A percentile compares a stretch with the other conserved stretches of the same genome.
Conservation (phyloP, 2,113 vertebrate species). For the Grammomys surdaster region DNA sequence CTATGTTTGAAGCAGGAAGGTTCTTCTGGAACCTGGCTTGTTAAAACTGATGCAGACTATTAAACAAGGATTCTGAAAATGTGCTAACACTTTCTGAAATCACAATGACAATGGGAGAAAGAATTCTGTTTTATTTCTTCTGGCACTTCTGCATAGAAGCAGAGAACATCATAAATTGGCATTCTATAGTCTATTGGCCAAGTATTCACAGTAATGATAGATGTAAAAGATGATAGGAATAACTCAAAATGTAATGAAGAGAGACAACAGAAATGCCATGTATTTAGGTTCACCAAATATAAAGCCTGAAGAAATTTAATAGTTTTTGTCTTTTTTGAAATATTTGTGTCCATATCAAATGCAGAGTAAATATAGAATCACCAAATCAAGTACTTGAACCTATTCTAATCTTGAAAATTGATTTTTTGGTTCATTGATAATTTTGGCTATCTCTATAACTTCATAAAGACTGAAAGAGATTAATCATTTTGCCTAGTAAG, state of each 20-base stretch:
- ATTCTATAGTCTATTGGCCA: neutral
- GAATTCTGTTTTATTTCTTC: slow-evolving; percentile 36
- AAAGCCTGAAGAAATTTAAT: neutral
- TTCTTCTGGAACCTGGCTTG: slow-evolving; percentile 62
- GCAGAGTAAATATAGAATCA: neutral
- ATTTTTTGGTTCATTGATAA: neutral
- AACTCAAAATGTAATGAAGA: slow-evolving; percentile 23
- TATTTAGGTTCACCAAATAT: neutral
- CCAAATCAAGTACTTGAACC: neutral
- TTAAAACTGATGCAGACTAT: slow-evolving; percentile 59
- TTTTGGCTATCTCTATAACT: neutral
- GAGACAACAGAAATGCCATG: neutral
- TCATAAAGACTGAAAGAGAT: neutral
- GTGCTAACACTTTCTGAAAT: slow-evolving; percentile 60
- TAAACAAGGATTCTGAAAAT: slow-evolving; percentile 69
- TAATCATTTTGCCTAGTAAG: neutral
- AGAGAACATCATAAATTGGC: neutral
- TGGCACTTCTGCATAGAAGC: slow-evolving; percentile 5
- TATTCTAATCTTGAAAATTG: slow-evolving; percentile 5
- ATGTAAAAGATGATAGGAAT: neutral
- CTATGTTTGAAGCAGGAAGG: slow-evolving; percentile 54
- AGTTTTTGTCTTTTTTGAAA: neutral
- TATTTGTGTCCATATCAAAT: slow-evolving; percentile 1
- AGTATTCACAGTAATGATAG: slow-evolving; percentile 35
- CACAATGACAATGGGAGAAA: slow-evolving; percentile 59